phyloP scores from a whole-genome alignment of 2,797 vertebrate genomes.

The Enteromius viviparus region DNA sequence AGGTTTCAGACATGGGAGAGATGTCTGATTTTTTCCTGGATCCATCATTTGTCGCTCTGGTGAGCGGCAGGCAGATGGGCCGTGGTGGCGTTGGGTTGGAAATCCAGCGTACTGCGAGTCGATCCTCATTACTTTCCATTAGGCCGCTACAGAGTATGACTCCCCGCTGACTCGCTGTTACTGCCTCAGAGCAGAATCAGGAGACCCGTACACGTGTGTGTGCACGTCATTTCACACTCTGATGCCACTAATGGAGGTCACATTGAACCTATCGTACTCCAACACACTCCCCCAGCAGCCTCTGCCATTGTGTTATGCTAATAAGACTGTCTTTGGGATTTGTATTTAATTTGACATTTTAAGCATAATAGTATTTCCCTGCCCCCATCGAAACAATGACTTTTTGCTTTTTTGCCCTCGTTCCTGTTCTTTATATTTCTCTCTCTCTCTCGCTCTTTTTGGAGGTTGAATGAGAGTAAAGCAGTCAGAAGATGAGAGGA shows the following conservation, averaged over 20 bases:
- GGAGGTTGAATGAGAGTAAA: constrained; percentile 29
- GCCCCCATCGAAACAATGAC: not conserved
- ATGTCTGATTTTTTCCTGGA: constrained; percentile 15
- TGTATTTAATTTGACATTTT: constrained; percentile 12
- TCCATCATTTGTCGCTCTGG: constrained; percentile 17
- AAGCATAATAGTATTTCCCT: constrained; percentile 21
- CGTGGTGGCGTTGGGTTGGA: constrained; percentile 17
- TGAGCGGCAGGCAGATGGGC: constrained; percentile 27
- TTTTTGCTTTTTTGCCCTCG: not conserved
- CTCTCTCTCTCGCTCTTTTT: not conserved
- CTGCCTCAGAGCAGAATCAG: constrained; percentile 31
- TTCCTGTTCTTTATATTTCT: not conserved
- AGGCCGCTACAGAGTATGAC: constrained; percentile 30
- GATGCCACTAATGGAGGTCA: constrained; percentile 78
- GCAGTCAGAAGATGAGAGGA: constrained; percentile 47
- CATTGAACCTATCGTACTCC: constrained; percentile 65
- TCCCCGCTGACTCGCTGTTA: constrained; percentile 42
- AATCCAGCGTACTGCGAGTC: constrained; percentile 44
- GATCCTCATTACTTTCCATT: constrained; percentile 60
- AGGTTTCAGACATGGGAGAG: constrained; percentile 25
- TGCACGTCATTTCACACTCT: constrained; percentile 74
- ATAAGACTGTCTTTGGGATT: constrained; percentile 29
- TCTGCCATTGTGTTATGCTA: constrained; percentile 24
- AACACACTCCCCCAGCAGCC: constrained; percentile 7
- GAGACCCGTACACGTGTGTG: constrained; percentile 26